Conservation (phyloP, 2,888 invertebrate species). For the Prosapia bicincta region DNA sequence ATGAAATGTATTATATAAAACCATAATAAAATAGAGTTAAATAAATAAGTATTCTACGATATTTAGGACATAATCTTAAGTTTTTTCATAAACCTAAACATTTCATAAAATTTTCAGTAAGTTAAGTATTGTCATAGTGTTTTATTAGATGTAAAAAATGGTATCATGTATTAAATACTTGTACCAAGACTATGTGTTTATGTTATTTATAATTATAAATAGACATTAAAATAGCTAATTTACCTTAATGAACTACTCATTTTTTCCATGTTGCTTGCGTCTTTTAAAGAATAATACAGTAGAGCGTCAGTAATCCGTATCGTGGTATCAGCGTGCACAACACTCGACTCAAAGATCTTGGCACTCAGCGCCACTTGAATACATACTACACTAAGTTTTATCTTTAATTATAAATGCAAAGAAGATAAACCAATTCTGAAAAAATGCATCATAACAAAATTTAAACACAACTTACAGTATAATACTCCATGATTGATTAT, state of each 20-base stretch:
- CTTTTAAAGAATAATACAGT: too few relatives aligned
- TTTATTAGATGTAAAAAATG: not conserved
- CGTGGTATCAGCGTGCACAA: too few relatives aligned
- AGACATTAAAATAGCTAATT: not conserved
- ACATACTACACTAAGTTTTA: too few relatives aligned
- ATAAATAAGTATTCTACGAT: not conserved
- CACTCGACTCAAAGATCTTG: too few relatives aligned
- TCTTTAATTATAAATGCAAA: too few relatives aligned
- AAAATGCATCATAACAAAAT: too few relatives aligned
- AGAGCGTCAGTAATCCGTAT: too few relatives aligned
- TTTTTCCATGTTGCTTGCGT: too few relatives aligned
- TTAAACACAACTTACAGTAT: too few relatives aligned
- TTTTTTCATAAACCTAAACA: not conserved
- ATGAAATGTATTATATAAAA: not conserved
- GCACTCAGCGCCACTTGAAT: too few relatives aligned
- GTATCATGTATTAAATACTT: not conserved
- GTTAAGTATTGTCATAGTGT: not conserved
- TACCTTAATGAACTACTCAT: not conserved
- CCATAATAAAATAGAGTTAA: not conserved
- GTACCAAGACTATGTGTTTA: not conserved
- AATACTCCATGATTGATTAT: too few relatives aligned
- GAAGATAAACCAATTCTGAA: too few relatives aligned
- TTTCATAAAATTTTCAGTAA: not conserved
- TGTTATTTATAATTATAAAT: not conserved
- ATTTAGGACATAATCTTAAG: not conserved